Base-by-base conservation (phyloP, 2,888 invertebrate species). In the Helobdella robusta region DNA sequence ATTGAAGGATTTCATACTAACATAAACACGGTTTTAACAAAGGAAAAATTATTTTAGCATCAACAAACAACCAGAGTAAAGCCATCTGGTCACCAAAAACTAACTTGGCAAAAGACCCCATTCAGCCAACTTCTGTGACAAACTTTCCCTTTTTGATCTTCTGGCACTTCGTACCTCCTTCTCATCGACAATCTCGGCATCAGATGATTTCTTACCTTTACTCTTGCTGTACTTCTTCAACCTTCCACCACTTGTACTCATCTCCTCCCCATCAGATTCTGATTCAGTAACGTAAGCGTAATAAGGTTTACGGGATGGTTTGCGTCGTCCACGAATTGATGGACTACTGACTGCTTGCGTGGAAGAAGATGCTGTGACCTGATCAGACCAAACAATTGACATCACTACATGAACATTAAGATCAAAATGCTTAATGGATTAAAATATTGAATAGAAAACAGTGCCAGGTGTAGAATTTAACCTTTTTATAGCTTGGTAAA, bases 51-150 rank as follows among this genome's bases (percentile, higher is more conserved):
- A 15, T 11, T 11, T 11, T n/a, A 40, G 11, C n/a, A 8, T 11
- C n/a, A 15, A 40, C 44, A 40, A 40, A 40, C 44, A 40, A 40
- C 8, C n/a, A 40, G 11, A 15, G 44, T 40, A 15, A 15, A 40
- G n/a, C n/a, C n/a, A n/a, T n/a, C n/a, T n/a, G n/a, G n/a, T n/a
- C 8, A 40, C n/a, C 44, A 15, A n/a, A 40, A 8, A 40, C 11
- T 11, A 40, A 40, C n/a, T 11, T 11, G 67, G 67, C 34, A 67
- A 23, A 4, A 68, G 59, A 20, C 68, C 68, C 68, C 66, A 68
- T 35, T 68, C 62, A 0, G 65, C 65, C n/a, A 67, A 36, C 34
- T 66, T 66, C 36, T 46, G 56, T 6, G 68, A 68, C 61, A 68
- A 46, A 44, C 64, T 61, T 0, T 54, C 48, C 30, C 68, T 65